Evolutionary conservation across 2,113 vertebrate genomes (phyloP), one percentile per base, ranked within the genome.

Genomic region (Petromus typicus): DNA sequence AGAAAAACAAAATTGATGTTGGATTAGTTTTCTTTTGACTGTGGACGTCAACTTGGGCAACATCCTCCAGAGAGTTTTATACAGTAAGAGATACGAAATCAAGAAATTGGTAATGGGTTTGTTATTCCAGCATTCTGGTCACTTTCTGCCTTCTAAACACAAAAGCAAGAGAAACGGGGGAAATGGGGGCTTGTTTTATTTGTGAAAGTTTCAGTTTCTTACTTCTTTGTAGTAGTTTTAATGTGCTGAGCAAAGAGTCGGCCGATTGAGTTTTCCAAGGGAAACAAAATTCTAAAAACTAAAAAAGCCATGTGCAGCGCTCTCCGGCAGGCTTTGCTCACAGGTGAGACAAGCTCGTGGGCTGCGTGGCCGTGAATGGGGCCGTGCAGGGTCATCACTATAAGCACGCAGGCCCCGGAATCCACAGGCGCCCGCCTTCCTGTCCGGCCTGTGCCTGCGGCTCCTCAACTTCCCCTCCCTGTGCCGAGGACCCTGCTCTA

Each of bases 1-100:
- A 76, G 71, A 75, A 16, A 86, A 95, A 66, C 51, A 27, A 71
- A 95, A 73, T 9, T 0, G 16, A 73, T 7, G 63, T 71, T 34
- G 51, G 57, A 40, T 81, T 25, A 25, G 69, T 96, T 96, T 92
- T 82, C 59, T 80, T 96, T 93, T 87, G 45, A 83, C 32, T 23
- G 13, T 83, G 69, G 90, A 32, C 43, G 34, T 64, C 48, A 85
- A 81, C 67, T 69, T 93, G 69, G 59, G 1, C 45, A 91, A 40
- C 83, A 67, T 94, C 87, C 86, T 54, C 86, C 69, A n/a, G n/a
- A 7, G 59, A 43, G 6, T 90, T 85, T 89, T 82, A 5, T 45
- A 59, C 12, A 13, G 10, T 43, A 83, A 75, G 23, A 84, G 73
- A 75, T 40, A 51, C 7, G 61, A 69, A 56, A 64, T 45, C 57